Evolutionary conservation across 2,888 invertebrate species (phyloP), one percentile per base, ranked within the genome.

Genomic region (Entomobrya multifasciata): DNA sequence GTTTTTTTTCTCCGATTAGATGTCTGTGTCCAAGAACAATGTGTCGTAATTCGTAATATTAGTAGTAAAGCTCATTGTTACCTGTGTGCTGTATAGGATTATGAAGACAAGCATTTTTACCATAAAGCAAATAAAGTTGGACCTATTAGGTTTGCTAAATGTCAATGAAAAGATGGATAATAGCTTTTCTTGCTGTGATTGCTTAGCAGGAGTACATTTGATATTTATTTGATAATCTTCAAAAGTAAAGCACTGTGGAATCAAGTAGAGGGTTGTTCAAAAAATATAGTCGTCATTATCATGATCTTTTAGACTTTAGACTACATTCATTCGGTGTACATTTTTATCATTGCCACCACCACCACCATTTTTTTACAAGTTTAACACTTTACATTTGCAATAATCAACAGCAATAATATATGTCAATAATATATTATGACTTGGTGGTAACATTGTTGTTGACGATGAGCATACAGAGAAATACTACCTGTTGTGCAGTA

Each of bases 111-210:
- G 25, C 15, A 60, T 6, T 27, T 6, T 13, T 3, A 1, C 1
- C 4, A 60, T 25, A 15, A 36, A 36, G 65, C 65, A 65, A 65
- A 65, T 65, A 65, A 65, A 41, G 65, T 65, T 65, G 1, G 65
- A 30, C 65, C 65, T 20, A 65, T 65, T 65, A 65, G 36, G 20
- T 41, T 17, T 0, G 20, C 41, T 36, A 11, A 25, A 65, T 36
- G 80, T 57, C 80, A 80, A 80, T 65, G 79, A 79, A 80, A n/a
- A 80, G 70, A 70, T 70, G 80, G 80, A 70, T 80, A 77, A 70
- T 81, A 47, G 81, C 27, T 41, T 49, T 72, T 72, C 81, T 82
- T 27, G 72, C 81, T 82, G 81, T 82, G 81, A 82, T 27, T 44
- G 72, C 81, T 57, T 72, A 57, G 81, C 72, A 72, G 81, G 81